A percentile compares a stretch with the other conserved stretches of the same genome.
These are phyloP conservation scores for Mythimna loreyi DNA, from an alignment of 2,888 invertebrate genomes.

Conservation along the genomic window DNA sequence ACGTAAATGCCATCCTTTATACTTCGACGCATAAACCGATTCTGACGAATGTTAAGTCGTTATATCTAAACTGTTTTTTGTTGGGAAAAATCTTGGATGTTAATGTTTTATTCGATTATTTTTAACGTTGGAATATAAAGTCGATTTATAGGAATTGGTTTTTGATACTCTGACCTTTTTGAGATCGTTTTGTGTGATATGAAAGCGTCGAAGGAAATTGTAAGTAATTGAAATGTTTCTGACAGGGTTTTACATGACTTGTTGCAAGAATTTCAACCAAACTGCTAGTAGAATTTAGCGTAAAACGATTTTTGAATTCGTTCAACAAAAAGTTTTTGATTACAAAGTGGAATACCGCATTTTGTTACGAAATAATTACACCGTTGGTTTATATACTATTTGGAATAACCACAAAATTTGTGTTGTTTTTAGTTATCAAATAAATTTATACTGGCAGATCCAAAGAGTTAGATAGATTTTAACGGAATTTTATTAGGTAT, in stretches of 20 bases:
- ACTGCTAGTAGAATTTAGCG: neutral
- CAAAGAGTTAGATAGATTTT: neutral
- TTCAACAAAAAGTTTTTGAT: conserved; percentile 7
- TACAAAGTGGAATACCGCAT: neutral
- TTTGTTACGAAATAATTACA: neutral
- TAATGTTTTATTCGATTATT: neutral
- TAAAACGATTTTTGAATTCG: conserved; percentile 31
- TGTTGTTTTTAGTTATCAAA: too few species aligned
- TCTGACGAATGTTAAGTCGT: neutral
- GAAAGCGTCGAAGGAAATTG: neutral
- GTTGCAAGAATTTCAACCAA: conserved; percentile 1
- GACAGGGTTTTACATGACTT: neutral
- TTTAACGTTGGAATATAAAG: neutral
- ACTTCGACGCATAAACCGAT: neutral
- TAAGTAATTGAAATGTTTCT: neutral
- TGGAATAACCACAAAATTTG: too few species aligned
- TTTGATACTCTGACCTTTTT: neutral
- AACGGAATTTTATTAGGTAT: neutral
- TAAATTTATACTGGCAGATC: too few species aligned
- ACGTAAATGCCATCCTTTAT: neutral
- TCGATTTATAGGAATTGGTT: neutral
- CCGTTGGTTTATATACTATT: neutral
- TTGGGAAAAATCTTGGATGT: neutral
- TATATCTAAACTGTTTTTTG: neutral
- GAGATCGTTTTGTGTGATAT: neutral